Percentiles rank a stretch among this genome's conserved stretches.
Evolutionary conservation across 1,140 invertebrate species (phyloP).

Genomic region (Drosophila willistoni): DNA sequence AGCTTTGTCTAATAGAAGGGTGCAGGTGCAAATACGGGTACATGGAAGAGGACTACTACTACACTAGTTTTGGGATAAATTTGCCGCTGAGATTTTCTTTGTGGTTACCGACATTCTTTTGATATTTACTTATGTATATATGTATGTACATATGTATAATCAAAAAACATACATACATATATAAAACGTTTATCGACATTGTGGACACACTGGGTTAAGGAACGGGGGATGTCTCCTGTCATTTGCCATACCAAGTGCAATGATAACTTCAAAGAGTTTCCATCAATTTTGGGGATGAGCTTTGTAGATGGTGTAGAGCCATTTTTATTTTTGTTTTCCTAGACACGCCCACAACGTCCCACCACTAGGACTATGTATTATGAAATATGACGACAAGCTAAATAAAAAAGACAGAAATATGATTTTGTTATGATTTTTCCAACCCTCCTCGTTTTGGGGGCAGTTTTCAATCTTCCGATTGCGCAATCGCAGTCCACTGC

Average conservation of each 20-base stretch:
- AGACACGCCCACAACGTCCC: conserved; percentile 43
- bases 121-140: conserved; percentile 42
- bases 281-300: background rate
- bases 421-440: conserved; percentile 59
- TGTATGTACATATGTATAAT: background rate
- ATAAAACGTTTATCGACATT: background rate
- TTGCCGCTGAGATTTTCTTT: conserved; percentile 78
- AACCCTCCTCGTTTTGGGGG: conserved; percentile 27
- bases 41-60: conserved; percentile 55
- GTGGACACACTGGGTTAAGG: conserved; percentile 26
- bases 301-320: background rate
- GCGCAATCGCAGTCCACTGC: conserved; percentile 58
- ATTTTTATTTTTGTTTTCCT: conserved; percentile 29
- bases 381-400: conserved; percentile 62
- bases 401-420: conserved; percentile 42
- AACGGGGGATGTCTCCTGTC: conserved; percentile 30
- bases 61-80: conserved; percentile 49
- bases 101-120: conserved; percentile 77
- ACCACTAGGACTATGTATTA: conserved; percentile 36
- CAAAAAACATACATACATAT: background rate
- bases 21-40: conserved; percentile 70
- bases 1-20: conserved; percentile 53
- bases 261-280: conserved; percentile 61
- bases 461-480: conserved; percentile 19
- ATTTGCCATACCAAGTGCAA: conserved; percentile 47